Conservation (phyloP, 53 echinoderm and acorn worm species). For the Apostichopus leukothele region DNA sequence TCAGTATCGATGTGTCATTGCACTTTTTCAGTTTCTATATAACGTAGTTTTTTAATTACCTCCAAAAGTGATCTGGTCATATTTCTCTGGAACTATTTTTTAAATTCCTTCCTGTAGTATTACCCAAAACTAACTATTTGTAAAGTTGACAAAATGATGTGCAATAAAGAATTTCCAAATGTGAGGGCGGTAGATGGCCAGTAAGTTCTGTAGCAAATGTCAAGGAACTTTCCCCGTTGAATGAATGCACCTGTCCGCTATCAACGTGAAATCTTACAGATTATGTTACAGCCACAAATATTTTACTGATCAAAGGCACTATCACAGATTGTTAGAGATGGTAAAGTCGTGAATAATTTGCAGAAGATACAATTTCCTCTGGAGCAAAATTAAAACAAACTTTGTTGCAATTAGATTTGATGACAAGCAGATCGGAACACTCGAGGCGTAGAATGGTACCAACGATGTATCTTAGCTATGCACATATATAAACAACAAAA, state of each 20-base stretch:
- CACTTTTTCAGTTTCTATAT: too few relatives aligned
- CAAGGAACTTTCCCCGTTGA: neutral
- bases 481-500: too few relatives aligned
- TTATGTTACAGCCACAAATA: slow-evolving; percentile 24
- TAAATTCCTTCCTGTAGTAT: too few relatives aligned
- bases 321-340: neutral
- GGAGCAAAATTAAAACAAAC: slow-evolving; percentile 14
- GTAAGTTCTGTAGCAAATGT: neutral
- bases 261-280: neutral
- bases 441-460: too few relatives aligned
- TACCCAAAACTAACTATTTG: too few relatives aligned
- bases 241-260: neutral
- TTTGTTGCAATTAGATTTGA: slow-evolving; percentile 33
- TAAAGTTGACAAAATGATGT: neutral
- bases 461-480: too few relatives aligned
- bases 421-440: neutral
- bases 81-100: too few relatives aligned
- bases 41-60: too few relatives aligned
- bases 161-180: neutral
- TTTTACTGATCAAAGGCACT: neutral
- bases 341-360: neutral
- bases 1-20: too few relatives aligned
- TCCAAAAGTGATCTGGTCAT: too few relatives aligned
- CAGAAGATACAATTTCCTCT: slow-evolving; percentile 1
- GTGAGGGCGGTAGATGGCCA: neutral